Conservation (phyloP, 2,888 invertebrate species). For the Tipula vernalis region DNA sequence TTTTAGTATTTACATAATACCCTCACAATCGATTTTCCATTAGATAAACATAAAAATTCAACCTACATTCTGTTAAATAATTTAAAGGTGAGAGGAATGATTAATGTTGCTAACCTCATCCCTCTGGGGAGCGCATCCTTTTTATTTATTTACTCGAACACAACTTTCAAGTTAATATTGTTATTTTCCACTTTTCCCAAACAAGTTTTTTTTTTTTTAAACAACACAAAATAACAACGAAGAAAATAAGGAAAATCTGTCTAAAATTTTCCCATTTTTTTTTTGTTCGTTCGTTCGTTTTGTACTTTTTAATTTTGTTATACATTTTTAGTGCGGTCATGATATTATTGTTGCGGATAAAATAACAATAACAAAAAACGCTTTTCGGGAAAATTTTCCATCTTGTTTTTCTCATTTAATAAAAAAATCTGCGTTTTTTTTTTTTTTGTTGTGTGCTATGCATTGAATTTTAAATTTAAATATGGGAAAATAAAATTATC, state of each 20-base stretch:
- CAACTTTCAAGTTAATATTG: background rate
- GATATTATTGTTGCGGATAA: constrained; percentile 4
- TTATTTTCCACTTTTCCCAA: background rate
- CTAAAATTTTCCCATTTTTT: background rate
- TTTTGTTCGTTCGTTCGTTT: background rate
- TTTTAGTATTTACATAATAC: background rate
- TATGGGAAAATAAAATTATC: background rate
- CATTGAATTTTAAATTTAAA: background rate
- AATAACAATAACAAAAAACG: background rate
- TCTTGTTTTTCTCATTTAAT: background rate
- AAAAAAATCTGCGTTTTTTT: background rate
- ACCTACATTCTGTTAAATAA: background rate
- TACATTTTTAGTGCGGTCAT: background rate
- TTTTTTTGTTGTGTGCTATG: background rate
- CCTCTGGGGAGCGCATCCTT: background rate
- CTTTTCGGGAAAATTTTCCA: background rate
- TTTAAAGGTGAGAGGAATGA: background rate
- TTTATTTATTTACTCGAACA: background rate
- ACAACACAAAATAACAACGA: background rate
- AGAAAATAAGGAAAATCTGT: background rate
- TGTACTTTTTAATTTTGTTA: background rate
- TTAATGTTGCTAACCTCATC: background rate
- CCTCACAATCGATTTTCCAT: background rate
- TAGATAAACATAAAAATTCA: background rate
- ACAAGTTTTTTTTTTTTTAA: background rate